These are phyloP conservation scores for Cepaea hortensis DNA, from an alignment of 2,888 invertebrate species.

Conservation along the genomic window DNA sequence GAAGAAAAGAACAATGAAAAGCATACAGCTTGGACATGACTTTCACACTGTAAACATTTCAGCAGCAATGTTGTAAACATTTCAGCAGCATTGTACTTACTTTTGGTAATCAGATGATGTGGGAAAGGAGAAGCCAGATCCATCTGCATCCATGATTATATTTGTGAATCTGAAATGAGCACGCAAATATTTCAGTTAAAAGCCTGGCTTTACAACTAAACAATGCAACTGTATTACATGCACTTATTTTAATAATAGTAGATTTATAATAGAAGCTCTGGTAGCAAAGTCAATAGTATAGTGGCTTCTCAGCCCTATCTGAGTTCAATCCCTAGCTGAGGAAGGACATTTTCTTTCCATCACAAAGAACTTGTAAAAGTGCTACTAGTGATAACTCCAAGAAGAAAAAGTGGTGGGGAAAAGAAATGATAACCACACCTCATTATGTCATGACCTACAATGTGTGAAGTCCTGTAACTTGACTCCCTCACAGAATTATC, in stretches of 20 bases:
- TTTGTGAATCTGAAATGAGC: conserved; percentile 3
- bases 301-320: too few relatives aligned
- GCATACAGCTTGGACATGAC: too few relatives aligned
- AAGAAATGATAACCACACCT: background rate
- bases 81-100: conserved; percentile 11
- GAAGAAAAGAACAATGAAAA: too few relatives aligned
- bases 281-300: too few relatives aligned
- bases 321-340: too few relatives aligned
- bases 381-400: background rate
- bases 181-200: background rate
- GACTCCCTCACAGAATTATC: background rate
- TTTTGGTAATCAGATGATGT: conserved; percentile 38
- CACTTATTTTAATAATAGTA: too few relatives aligned
- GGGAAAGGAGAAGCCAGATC: conserved; percentile 39
- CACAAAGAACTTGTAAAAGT: background rate
- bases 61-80: too few relatives aligned
- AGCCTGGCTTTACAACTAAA: too few relatives aligned
- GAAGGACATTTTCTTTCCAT: background rate
- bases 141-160: conserved; percentile 45
- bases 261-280: too few relatives aligned
- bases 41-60: too few relatives aligned
- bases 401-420: too few relatives aligned
- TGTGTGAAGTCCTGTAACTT: background rate
- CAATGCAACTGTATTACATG: too few relatives aligned
- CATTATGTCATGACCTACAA: background rate